A percentile compares a stretch with the other conserved stretches of the same genome.
Evolutionary conservation across 2,797 vertebrate species (phyloP).

Genomic region (Hippoglossus hippoglossus): DNA sequence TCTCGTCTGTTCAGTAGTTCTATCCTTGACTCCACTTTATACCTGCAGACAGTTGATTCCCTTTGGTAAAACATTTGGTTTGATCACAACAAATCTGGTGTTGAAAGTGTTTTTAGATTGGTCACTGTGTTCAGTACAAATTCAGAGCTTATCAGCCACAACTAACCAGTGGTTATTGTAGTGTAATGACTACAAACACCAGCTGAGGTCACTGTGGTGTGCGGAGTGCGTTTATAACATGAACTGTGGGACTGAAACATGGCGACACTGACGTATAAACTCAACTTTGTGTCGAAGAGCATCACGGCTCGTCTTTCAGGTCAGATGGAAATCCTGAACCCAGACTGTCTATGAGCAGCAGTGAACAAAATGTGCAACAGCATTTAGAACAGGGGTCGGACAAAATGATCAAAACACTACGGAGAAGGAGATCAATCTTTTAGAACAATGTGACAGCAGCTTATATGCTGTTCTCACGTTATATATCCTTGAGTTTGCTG

Average conservation of each 20-base stretch:
- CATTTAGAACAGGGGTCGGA: not conserved
- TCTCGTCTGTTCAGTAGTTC: constrained; percentile 19
- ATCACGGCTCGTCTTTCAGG: not conserved
- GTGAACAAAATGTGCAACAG: not conserved
- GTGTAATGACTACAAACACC: constrained; percentile 7
- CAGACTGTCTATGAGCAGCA: not conserved
- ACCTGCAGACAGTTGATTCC: constrained; percentile 5
- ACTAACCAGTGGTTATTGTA: not conserved
- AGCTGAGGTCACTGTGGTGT: constrained; percentile 29
- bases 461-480: not conserved
- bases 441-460: too few relatives aligned
- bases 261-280: not conserved
- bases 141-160: not conserved
- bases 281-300: not conserved
- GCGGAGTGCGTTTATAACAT: not conserved
- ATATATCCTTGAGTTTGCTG: not conserved
- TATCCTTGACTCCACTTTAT: constrained; percentile 3
- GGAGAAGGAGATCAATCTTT: not conserved
- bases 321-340: not conserved
- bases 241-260: not conserved
- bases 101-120: constrained; percentile 7
- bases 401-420: not conserved
- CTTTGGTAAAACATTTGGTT: constrained; percentile 31
- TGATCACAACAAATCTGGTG: constrained; percentile 6
- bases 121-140: not conserved